Percentiles rank a stretch among this genome's conserved stretches.
Conservation (phyloP, 2,888 invertebrate genomes). For the Meiosimyza decipiens region DNA sequence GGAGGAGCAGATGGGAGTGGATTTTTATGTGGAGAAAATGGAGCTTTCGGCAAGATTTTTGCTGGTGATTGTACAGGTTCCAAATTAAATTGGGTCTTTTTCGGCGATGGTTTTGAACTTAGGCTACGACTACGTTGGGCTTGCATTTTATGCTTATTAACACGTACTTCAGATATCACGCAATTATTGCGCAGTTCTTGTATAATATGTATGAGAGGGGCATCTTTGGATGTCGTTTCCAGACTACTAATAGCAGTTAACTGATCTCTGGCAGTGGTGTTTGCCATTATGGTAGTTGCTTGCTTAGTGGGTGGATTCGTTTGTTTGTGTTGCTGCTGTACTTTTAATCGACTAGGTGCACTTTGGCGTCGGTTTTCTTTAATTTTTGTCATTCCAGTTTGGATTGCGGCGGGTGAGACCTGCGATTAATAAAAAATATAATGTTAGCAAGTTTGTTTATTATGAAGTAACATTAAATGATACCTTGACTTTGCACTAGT, state of each 20-base stretch:
- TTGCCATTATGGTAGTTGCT: background rate
- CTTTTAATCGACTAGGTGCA: constrained; percentile 41
- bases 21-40: constrained; percentile 8
- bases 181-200: constrained; percentile 64
- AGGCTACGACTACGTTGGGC: constrained; percentile 29
- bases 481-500: no score
- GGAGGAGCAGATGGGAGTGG: constrained; percentile 23
- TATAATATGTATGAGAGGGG: constrained; percentile 64
- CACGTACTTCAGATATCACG: constrained; percentile 63
- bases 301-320: background rate
- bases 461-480: no score
- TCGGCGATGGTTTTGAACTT: constrained; percentile 24
- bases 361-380: constrained; percentile 41
- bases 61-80: no score
- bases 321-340: constrained; percentile 17
- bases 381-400: constrained; percentile 24
- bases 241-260: constrained; percentile 55
- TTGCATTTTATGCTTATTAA: constrained; percentile 57
- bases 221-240: constrained; percentile 50
- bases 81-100: constrained; percentile 4
- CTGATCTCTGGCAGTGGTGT: constrained; percentile 27
- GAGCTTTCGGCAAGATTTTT: background rate
- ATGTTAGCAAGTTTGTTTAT: no score
- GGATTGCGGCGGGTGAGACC: no score
- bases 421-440: no score